Base-by-base conservation (phyloP, 2,113 vertebrate species). In the Pontoporia blainvillei region DNA sequence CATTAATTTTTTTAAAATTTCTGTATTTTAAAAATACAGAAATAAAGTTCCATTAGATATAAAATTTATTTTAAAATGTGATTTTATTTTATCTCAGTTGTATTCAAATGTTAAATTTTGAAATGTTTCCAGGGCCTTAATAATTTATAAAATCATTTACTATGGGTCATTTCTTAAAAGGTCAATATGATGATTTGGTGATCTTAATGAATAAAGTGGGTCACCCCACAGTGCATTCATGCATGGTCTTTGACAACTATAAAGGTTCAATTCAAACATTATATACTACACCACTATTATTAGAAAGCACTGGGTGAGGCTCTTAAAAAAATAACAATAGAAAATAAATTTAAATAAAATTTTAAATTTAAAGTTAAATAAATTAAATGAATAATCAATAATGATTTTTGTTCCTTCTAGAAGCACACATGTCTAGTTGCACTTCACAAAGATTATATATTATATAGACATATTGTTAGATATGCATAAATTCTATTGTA, bases 81-180 rank as follows among this genome's bases (percentile, higher is more conserved):
- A 91, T 90, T 97, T 96, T 94, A 52, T 69, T 64, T 76, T 87
- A 61, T 46, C 57, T 39, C 90, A 82, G 34, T 82, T 94, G 18
- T 71, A 73, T 44, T 95, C 57, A 95, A 61, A 57, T 69, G 20
- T 89, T 81, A 90, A 61, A 92, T 92, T 83, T 67, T 91, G 57
- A 91, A 95, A 82, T 95, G 49, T 64, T 71, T 8, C 25, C 72
- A 90, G 25, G 5, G 69, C 52, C 44, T 36, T 75, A 72, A 67
- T 79, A 78, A 85, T 72, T 61, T 91, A 57, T 79, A 86, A 86
- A 81, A 76, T 88, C 8, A 66, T 72, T 83, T 96, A 83, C 44
- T 5, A 72, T 27, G 6, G 44, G 34, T 73, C 34, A 64, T 75
- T 91, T 93, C 75, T 89, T 95, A 86, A 93, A 95, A 85, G 34